Evolutionary conservation across 2,113 vertebrate species (phyloP).

Genomic region (Esox niger): DNA sequence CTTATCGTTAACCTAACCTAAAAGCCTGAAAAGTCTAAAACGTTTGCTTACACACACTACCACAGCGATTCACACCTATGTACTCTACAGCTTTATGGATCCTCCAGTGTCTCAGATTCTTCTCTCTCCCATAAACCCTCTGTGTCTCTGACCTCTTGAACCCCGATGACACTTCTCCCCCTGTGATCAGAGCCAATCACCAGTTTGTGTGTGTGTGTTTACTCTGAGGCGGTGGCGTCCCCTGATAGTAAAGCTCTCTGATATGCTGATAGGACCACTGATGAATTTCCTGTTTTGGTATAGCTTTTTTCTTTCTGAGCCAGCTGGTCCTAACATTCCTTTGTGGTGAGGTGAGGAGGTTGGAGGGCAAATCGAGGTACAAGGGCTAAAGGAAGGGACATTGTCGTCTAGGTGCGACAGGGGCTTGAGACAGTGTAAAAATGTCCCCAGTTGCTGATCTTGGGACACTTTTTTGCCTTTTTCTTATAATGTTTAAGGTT

Average conservation of each 20-base stretch:
- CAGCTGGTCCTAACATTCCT: slow-evolving; percentile 67
- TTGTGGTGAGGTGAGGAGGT: slow-evolving; percentile 43
- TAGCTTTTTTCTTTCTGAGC: slow-evolving; percentile 59
- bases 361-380: not conserved
- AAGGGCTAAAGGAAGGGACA: not conserved
- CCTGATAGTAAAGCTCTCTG: slow-evolving; percentile 66
- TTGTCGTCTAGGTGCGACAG: too few species aligned
- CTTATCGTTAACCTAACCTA: too few species aligned
- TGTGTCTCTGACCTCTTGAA: slow-evolving; percentile 61
- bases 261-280: slow-evolving; percentile 68
- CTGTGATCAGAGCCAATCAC: slow-evolving; percentile 60
- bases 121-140: slow-evolving; percentile 28
- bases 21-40: too few species aligned
- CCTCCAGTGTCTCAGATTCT: slow-evolving; percentile 14
- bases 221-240: slow-evolving; percentile 49
- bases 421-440: too few species aligned
- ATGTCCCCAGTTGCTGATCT: slow-evolving; percentile 50
- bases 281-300: slow-evolving; percentile 75
- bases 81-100: not conserved
- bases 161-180: slow-evolving; percentile 57
- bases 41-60: too few species aligned
- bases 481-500: too few species aligned
- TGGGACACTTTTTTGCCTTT: slow-evolving; percentile 5
- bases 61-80: not conserved
- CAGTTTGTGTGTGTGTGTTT: slow-evolving; percentile 36